Conservation (phyloP, 2,113 vertebrate genomes). For the Pygoscelis antarcticus region DNA sequence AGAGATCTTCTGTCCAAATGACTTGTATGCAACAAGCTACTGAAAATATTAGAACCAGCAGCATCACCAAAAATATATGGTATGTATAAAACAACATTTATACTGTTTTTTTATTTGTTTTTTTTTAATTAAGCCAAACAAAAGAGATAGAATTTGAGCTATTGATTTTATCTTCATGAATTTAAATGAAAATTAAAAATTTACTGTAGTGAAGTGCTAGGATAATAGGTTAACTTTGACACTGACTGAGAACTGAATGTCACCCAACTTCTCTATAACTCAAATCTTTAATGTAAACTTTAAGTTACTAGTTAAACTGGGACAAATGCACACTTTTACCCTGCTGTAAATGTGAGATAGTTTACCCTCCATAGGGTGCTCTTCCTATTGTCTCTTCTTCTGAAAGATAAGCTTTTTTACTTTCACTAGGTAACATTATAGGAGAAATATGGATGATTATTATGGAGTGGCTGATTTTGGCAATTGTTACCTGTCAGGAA, state of each 20-base stretch:
- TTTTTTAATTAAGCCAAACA: not conserved
- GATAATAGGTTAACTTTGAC: not conserved
- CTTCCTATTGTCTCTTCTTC: not conserved
- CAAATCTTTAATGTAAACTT: not conserved
- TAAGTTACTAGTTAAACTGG: not conserved
- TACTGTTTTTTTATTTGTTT: not conserved
- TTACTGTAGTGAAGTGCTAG: not conserved
- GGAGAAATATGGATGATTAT: rapidly evolving
- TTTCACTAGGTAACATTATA: not conserved
- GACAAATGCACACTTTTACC: not conserved
- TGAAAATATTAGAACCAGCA: not conserved
- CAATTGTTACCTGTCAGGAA: not conserved
- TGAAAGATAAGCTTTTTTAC: not conserved
- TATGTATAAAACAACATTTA: not conserved
- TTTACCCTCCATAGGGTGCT: not conserved
- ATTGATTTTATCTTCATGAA: not conserved
- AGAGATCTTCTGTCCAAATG: not conserved
- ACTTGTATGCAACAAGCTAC: not conserved
- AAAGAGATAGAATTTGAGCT: not conserved
- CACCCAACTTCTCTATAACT: not conserved
- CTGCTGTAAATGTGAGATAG: not conserved
- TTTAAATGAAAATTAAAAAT: not conserved
- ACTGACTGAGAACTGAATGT: not conserved
- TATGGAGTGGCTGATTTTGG: not conserved
- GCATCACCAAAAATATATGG: not conserved